Base-by-base conservation (phyloP, 2,888 invertebrate species). In the Theretra japonica region DNA sequence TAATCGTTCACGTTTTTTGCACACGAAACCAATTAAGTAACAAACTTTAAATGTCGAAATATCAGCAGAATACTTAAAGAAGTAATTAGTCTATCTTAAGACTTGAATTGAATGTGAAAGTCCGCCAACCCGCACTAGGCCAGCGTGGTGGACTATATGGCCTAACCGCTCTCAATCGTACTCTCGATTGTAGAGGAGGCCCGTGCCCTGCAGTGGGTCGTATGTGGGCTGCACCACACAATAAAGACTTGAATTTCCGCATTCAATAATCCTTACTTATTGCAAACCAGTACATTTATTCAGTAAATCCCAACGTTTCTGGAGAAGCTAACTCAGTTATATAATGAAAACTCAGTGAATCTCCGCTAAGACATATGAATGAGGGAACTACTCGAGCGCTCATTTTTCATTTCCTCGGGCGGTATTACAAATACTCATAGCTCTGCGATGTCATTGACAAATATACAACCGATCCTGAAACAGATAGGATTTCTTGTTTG, bases 191-290 rank as follows among this genome's bases (percentile, higher is more conserved):
- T n/a, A n/a, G n/a, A n/a, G n/a, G n/a, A n/a, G n/a, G n/a, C n/a
- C n/a, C n/a, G n/a, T n/a, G n/a, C n/a, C n/a, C n/a, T n/a, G n/a
- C n/a, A n/a, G n/a, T n/a, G n/a, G n/a, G n/a, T n/a, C n/a, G n/a
- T n/a, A n/a, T n/a, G n/a, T n/a, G n/a, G n/a, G n/a, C n/a, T n/a
- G n/a, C n/a, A n/a, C n/a, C n/a, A n/a, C n/a, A n/a, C n/a, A n/a
- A n/a, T n/a, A n/a, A 41, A 41, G 11, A 41, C 41, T 41, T 41
- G 11, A 41, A 41, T 41, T 41, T 41, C 59, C 19, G 28, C 28
- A 25, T 53, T 4, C n/a, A n/a, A 8, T 69, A 69, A 69, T 69
- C 28, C 50, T 21, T 28, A 69, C 53, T 69, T 69, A 30, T 69
- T 69, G 25, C 28, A 2, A 53, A n/a, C 17, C 23, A 17, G 17